phyloP scores from a whole-genome alignment of 2,113 vertebrate genomes.

The Heliornis fulica region DNA sequence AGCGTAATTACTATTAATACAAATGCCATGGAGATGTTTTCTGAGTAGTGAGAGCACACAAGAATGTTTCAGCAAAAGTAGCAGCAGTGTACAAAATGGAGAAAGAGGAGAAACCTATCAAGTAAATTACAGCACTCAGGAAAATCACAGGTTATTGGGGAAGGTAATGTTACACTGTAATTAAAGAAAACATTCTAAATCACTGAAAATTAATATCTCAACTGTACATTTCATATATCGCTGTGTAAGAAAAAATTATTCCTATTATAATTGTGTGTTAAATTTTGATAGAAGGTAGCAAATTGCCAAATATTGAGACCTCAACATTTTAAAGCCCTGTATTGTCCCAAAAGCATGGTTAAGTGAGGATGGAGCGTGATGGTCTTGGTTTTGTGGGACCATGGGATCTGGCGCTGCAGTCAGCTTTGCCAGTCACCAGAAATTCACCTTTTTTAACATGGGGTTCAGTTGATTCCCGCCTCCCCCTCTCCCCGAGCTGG shows the following conservation, averaged over 20 bases:
- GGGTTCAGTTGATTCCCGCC: neutral
- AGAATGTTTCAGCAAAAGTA: neutral
- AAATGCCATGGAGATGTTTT: neutral
- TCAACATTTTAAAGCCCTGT: neutral
- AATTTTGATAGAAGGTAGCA: neutral
- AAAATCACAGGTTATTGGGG: neutral
- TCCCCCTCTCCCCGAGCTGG: neutral
- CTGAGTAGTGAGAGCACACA: neutral
- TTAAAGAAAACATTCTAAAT: slow-evolving; percentile 6
- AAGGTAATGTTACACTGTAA: neutral
- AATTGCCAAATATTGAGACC: neutral
- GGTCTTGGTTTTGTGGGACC: neutral
- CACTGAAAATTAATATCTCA: neutral
- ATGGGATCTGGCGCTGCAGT: accelerated
- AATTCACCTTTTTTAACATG: neutral
- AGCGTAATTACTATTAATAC: neutral
- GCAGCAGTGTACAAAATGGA: neutral
- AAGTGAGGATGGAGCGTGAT: neutral
- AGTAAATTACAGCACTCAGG: neutral
- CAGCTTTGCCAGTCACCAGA: neutral
- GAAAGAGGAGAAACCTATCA: neutral
- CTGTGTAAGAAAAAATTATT: neutral
- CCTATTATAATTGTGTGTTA: neutral
- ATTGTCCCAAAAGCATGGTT: neutral
- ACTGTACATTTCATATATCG: neutral